phyloP scores from a whole-genome alignment of 1,140 invertebrate species.

The Drosophila sp. region DNA sequence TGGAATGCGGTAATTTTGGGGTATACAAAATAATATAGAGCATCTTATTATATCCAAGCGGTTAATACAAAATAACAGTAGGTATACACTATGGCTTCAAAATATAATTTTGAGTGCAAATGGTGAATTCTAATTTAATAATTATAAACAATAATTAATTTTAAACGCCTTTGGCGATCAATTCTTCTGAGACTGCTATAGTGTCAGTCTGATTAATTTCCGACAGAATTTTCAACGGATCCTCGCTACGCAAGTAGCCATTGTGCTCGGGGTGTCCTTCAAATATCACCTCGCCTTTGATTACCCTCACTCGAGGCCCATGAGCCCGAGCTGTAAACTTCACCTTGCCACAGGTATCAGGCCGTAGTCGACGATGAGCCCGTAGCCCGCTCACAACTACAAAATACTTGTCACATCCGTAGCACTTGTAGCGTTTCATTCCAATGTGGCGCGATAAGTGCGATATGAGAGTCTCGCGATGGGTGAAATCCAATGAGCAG shows the following conservation, averaged over 20 bases:
- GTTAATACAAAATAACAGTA: conserved; percentile 12
- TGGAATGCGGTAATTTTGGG: too few relatives aligned
- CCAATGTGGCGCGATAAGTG: conserved; percentile 79
- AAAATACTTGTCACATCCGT: conserved; percentile 77
- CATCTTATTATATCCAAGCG: neutral
- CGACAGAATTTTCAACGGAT: conserved; percentile 66
- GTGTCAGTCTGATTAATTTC: conserved; percentile 40
- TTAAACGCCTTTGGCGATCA: neutral
- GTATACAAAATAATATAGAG: neutral
- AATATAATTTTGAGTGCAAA: neutral
- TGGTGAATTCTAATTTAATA: neutral
- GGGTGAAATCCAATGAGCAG: conserved; percentile 71
- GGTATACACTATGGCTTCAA: neutral
- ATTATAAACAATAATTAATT: neutral
- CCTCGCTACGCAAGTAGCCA: conserved; percentile 75
- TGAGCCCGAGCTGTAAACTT: conserved; percentile 76
- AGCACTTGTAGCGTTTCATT: conserved; percentile 82
- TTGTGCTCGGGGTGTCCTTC: conserved; percentile 73
- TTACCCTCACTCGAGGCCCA: conserved; percentile 73
- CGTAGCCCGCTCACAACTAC: conserved; percentile 77
- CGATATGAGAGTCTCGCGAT: conserved; percentile 78
- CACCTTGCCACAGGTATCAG: conserved; percentile 74
- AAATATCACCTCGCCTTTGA: conserved; percentile 71
- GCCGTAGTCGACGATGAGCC: conserved; percentile 72
- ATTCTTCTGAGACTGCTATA: neutral